Evolutionary conservation across 2,888 invertebrate species (phyloP), one percentile per base, ranked within the genome.

Genomic region (Eupeodes luniger): DNA sequence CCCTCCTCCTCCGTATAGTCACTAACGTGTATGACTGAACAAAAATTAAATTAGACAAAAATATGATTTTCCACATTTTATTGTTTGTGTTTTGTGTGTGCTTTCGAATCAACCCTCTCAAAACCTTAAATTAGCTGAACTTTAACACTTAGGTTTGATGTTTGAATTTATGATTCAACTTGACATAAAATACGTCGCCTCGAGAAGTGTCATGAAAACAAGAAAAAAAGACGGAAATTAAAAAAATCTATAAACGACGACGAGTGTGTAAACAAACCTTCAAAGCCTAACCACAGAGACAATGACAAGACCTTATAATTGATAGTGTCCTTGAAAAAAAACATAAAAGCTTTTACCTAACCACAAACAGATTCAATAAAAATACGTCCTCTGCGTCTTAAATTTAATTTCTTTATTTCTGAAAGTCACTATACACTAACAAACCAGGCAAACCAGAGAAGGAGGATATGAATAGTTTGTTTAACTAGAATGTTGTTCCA

Each of bases 41-140:
- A 49, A 27, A n/a, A 62, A 16, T 40, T 51, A 49, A 16, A 53
- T n/a, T 4, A 53, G 16, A 53, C 47, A 49, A 47, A 27, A 57
- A 66, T 10, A 69, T 67, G 49, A 78, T 51, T 69, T 61, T 36
- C 16, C 64, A 34, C 12, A 7, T 69, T 53, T 53, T 5, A 5
- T 36, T n/a, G 2, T 27, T 12, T n/a, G 7, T 36, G 10, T 19
- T 57, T 11, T 19, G 7, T 27, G 55, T 19, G n/a, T n/a, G 40
- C 10, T n/a, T 49, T 67, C 14, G 34, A 69, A 61, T 47, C 12
- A 55, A 62, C 44, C 53, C 69, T 19, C 19, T 49, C 51, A 27
- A 12, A 49, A 36, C 49, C 10, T 76, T 47, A 77, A 70, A 82
- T 77, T 82, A 78, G 61, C n/a, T 75, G 59, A 67, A 59, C 59